phyloP scores from a whole-genome alignment of 2,113 vertebrate genomes.

The Mus pahari region DNA sequence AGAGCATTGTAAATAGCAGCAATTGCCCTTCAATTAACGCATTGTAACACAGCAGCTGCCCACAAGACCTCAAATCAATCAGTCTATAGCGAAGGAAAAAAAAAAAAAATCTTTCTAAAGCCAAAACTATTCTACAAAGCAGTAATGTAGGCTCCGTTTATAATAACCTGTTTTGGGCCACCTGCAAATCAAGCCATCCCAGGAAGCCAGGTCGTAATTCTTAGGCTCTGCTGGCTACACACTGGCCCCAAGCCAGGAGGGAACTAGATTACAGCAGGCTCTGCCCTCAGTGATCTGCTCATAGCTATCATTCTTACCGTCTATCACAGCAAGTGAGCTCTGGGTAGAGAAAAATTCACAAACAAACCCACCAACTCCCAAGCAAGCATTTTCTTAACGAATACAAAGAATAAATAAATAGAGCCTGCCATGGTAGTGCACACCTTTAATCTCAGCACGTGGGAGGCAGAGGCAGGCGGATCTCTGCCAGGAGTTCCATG shows the following conservation, averaged over 20 bases:
- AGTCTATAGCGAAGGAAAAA: neutral
- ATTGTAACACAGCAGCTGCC: neutral
- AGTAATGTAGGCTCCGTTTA: conserved; percentile 7
- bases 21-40: neutral
- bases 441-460: neutral
- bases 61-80: neutral
- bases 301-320: neutral
- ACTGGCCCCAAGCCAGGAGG: neutral
- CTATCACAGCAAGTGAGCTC: conserved; percentile 1
- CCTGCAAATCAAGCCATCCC: conserved; percentile 43
- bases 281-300: neutral
- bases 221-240: neutral
- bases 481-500: neutral
- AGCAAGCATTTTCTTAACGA: conserved; percentile 9
- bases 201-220: neutral
- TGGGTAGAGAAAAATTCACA: conserved; percentile 28
- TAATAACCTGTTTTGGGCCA: neutral
- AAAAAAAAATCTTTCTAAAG: conserved; percentile 13
- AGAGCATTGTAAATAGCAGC: neutral
- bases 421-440: neutral
- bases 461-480: neutral
- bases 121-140: conserved; percentile 26
- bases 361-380: neutral
- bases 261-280: conserved; percentile 17
- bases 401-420: conserved; percentile 10